phyloP scores from a whole-genome alignment of 1,140 invertebrate species.

The Wasmannia auropunctata region DNA sequence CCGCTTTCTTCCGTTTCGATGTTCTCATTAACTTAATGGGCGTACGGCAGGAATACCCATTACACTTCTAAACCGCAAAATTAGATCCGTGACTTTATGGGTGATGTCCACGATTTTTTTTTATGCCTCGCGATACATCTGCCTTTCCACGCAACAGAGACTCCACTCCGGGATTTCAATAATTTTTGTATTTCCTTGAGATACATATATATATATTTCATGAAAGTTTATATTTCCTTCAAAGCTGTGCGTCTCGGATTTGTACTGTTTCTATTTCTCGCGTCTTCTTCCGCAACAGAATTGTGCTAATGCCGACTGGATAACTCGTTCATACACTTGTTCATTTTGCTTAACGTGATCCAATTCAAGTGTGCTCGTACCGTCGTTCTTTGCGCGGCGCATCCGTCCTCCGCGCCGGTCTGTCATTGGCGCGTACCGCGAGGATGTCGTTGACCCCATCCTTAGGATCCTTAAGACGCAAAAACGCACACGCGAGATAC shows the following conservation, averaged over 20 bases:
- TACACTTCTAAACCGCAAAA: constrained; percentile 26
- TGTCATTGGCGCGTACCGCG: constrained; percentile 27
- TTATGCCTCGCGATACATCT: not conserved
- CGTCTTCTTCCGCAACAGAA: not conserved
- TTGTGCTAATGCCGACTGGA: not conserved
- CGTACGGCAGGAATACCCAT: not conserved
- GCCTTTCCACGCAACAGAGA: not conserved
- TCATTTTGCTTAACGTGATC: not conserved
- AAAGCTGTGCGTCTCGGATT: not conserved
- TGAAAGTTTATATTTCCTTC: not conserved
- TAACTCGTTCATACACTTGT: not conserved
- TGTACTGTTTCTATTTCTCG: not conserved
- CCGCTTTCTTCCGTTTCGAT: constrained; percentile 50
- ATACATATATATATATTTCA: not conserved
- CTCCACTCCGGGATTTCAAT: not conserved
- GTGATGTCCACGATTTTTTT: not conserved
- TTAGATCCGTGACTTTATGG: constrained; percentile 33
- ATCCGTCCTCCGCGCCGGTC: not conserved
- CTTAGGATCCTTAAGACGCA: constrained; percentile 80
- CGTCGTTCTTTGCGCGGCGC: not conserved
- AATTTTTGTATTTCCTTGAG: not conserved
- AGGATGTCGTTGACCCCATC: constrained; percentile 78
- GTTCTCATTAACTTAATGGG: constrained; percentile 47
- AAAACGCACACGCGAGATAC: constrained; percentile 83
- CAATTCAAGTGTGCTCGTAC: not conserved